Percentiles rank a stretch among this genome's conserved stretches.
Conservation (phyloP, 2,888 invertebrate species). For the Hypercompe scribonia region DNA sequence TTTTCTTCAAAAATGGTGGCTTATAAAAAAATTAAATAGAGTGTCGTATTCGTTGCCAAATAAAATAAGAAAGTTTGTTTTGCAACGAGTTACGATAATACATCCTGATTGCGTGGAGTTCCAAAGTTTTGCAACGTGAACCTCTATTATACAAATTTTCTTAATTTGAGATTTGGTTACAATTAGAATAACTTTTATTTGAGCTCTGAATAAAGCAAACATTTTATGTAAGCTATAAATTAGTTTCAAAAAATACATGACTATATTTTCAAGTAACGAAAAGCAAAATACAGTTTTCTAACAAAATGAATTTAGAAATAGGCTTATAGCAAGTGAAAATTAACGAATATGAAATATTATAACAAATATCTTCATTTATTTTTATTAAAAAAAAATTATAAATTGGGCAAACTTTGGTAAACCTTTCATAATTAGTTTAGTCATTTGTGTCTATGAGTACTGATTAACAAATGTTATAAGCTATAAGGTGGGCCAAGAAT, state of each 20-base stretch:
- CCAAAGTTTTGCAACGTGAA: background rate
- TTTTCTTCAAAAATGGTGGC: background rate
- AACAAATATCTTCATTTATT: no score
- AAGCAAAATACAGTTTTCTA: background rate
- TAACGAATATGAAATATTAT: no score
- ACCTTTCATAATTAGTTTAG: no score
- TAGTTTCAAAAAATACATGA: no score
- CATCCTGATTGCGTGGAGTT: background rate
- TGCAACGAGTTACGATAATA: background rate
- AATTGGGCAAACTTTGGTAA: no score
- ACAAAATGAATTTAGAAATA: no score
- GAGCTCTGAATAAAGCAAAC: background rate
- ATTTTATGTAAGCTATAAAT: no score
- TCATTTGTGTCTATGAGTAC: no score
- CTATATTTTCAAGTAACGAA: background rate
- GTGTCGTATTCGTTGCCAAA: background rate
- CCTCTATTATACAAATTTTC: background rate
- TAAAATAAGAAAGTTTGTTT: background rate
- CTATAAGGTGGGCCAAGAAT: no score
- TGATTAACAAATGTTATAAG: no score
- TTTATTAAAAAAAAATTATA: no score
- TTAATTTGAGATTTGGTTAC: background rate
- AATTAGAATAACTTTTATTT: background rate
- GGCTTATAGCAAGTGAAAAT: no score
- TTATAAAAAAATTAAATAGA: background rate